Conservation (phyloP, 2,113 vertebrate species). For the Eclectus roratus region DNA sequence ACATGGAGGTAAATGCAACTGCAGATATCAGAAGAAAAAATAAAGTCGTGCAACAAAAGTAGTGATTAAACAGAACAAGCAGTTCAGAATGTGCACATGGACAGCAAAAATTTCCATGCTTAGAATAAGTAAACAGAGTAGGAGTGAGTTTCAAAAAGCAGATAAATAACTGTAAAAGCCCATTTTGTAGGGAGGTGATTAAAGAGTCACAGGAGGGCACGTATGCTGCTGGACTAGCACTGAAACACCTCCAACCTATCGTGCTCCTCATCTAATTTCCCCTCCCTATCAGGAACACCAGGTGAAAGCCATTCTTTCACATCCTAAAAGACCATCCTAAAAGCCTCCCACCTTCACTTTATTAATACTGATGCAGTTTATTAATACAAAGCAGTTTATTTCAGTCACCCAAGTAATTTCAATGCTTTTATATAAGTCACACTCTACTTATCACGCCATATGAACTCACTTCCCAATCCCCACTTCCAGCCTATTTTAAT, state of each 20-base stretch:
- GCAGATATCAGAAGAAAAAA: neutral
- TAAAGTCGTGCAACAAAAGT: neutral
- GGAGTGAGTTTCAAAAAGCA: neutral
- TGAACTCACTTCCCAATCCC: neutral
- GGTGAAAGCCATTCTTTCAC: neutral
- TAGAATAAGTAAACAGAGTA: neutral
- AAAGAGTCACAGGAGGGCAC: fast-evolving
- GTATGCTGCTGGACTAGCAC: fast-evolving
- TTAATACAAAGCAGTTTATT: neutral
- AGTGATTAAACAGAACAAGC: neutral
- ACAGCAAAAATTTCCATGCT: neutral
- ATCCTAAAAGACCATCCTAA: neutral
- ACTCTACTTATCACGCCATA: neutral
- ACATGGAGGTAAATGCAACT: neutral
- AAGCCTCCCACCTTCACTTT: neutral
- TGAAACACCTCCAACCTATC: neutral
- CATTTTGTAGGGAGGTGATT: neutral
- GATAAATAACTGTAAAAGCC: fast-evolving
- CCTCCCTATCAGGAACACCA: neutral
- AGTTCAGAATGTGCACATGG: neutral
- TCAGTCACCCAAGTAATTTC: neutral
- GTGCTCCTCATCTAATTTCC: neutral
- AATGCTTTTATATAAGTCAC: neutral
- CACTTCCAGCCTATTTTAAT: constrained; percentile 11
- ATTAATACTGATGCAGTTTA: neutral